Percentiles rank a stretch among this genome's conserved stretches.
These are phyloP conservation scores for Zhuqinia jingwanae DNA, from an alignment of 2,888 invertebrate genomes.

Conservation along the genomic window DNA sequence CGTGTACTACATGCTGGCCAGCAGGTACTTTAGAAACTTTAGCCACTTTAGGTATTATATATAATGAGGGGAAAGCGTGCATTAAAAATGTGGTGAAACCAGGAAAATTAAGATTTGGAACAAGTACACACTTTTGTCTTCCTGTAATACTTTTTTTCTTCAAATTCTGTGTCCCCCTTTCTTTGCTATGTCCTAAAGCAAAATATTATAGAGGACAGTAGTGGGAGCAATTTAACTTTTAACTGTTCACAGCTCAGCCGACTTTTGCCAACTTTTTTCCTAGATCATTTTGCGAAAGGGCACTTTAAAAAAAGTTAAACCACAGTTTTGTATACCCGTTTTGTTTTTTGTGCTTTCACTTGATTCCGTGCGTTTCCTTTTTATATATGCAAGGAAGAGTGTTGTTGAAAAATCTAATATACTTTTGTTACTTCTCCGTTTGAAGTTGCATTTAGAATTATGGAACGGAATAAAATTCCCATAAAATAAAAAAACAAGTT, in stretches of 20 bases:
- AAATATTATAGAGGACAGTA: background rate
- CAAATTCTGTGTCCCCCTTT: too few relatives aligned
- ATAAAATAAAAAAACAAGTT: conserved; percentile 15
- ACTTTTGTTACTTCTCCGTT: background rate
- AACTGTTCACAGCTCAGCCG: background rate
- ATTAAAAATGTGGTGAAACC: too few relatives aligned
- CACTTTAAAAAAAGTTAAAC: conserved; percentile 1
- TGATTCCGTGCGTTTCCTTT: background rate
- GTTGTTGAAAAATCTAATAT: too few relatives aligned
- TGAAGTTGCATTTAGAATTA: conserved; percentile 6
- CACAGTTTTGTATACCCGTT: background rate
- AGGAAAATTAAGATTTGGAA: too few relatives aligned
- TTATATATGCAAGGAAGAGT: background rate
- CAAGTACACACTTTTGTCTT: too few relatives aligned
- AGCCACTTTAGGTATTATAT: too few relatives aligned
- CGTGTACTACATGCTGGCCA: background rate
- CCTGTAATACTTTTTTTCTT: too few relatives aligned
- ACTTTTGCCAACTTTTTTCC: background rate
- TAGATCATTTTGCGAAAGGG: background rate
- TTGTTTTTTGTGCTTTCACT: background rate
- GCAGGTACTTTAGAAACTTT: background rate
- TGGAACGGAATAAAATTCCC: conserved; percentile 26
- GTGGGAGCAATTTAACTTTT: background rate
- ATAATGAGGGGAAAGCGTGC: too few relatives aligned
- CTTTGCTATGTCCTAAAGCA: background rate